Evolutionary conservation across 2,113 vertebrate species (phyloP).

Genomic region (Ginglymostoma cirratum): DNA sequence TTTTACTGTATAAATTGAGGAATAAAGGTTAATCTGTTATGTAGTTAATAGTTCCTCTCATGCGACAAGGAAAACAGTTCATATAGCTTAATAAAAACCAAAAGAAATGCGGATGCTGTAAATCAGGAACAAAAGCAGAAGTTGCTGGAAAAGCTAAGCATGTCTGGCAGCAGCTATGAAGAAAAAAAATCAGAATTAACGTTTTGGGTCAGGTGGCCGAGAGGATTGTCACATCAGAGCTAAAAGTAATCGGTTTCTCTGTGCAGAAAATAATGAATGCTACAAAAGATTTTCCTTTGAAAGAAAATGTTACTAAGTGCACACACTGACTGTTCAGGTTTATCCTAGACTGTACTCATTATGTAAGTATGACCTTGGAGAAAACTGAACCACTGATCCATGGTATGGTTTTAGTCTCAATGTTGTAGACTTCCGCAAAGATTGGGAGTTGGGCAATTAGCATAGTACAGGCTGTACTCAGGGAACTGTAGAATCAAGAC

Average conservation of each 20-base stretch:
- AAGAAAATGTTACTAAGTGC: not conserved
- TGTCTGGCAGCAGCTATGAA: no score
- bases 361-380: not conserved
- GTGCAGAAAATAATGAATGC: not conserved
- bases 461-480: constrained; percentile 26
- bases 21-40: not conserved
- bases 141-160: no score
- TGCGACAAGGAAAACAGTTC: not conserved
- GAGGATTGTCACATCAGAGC: not conserved
- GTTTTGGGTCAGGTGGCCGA: not conserved
- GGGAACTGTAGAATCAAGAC: not conserved
- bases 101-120: no score
- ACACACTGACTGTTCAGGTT: not conserved
- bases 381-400: not conserved
- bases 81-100: no score
- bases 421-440: not conserved
- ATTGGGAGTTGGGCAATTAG: not conserved
- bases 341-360: not conserved
- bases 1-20: not conserved
- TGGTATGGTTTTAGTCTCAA: not conserved
- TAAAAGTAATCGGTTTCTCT: not conserved
- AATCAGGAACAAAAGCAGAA: no score
- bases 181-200: no score
- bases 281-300: not conserved
- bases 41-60: not conserved